Evolutionary conservation across 2,888 invertebrate genomes (phyloP).

Genomic region (Pammene fasciana): DNA sequence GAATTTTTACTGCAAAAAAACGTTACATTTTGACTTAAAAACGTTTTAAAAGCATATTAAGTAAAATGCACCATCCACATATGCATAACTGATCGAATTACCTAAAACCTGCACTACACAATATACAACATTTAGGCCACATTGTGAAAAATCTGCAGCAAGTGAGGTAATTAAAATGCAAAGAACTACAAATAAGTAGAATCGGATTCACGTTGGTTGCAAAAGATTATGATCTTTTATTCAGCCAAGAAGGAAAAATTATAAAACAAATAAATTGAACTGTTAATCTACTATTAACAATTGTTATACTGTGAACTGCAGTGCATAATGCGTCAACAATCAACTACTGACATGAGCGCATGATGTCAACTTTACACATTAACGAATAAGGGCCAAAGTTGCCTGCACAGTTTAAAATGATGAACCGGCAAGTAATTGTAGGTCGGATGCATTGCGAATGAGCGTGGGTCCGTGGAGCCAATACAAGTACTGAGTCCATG

Average conservation of each 20-base stretch:
- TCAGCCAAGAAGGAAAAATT: background rate
- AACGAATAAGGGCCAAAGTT: slow-evolving; percentile 22
- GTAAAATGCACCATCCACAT: no score
- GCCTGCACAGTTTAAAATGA: slow-evolving; percentile 10
- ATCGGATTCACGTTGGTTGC: no score
- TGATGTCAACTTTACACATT: slow-evolving; percentile 21
- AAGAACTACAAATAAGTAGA: no score
- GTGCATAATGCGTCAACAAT: slow-evolving; percentile 37
- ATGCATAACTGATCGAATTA: no score
- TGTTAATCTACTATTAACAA: slow-evolving; percentile 1
- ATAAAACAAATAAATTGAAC: background rate
- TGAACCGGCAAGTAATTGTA: slow-evolving; percentile 33
- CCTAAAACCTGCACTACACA: no score
- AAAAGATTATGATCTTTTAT: background rate
- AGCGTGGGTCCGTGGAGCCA: slow-evolving; percentile 56
- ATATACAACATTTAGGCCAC: no score
- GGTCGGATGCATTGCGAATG: slow-evolving; percentile 71
- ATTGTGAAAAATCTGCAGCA: no score
- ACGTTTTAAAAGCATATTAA: no score
- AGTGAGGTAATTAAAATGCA: no score
- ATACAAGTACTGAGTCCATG: slow-evolving; percentile 7
- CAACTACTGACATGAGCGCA: background rate
- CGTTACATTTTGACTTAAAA: no score
- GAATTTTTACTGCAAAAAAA: no score
- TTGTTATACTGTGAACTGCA: slow-evolving; percentile 42